A percentile compares a stretch with the other conserved stretches of the same genome.
Conservation (phyloP, 2,113 vertebrate species). For the Platysteira castanea region DNA sequence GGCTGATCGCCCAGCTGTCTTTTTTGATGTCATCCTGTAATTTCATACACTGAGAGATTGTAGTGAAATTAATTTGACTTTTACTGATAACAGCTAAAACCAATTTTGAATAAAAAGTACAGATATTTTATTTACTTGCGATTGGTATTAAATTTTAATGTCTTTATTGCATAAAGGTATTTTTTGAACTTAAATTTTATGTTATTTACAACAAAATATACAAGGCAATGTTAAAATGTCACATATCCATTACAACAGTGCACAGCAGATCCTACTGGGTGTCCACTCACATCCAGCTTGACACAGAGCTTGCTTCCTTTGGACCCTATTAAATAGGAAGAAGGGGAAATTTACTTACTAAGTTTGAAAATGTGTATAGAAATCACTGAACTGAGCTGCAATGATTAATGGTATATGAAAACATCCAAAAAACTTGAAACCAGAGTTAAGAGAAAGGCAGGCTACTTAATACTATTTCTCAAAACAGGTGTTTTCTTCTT, state of each 20-base stretch:
- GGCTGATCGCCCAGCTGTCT: background rate
- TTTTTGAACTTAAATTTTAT: constrained; percentile 54
- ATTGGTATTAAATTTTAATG: constrained; percentile 31
- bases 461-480: background rate
- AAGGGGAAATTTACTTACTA: background rate
- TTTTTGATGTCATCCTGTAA: background rate
- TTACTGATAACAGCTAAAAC: background rate
- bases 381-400: background rate
- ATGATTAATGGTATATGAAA: background rate
- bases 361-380: background rate
- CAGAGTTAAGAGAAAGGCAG: background rate
- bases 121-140: constrained; percentile 29
- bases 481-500: background rate
- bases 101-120: background rate
- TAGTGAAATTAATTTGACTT: background rate
- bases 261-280: background rate
- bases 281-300: constrained; percentile 81
- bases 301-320: constrained; percentile 76
- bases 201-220: constrained; percentile 76
- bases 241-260: background rate
- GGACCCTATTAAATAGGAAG: constrained; percentile 65
- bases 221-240: constrained; percentile 39
- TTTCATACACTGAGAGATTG: background rate
- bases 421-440: background rate
- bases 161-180: constrained; percentile 65